Evolutionary conservation across 2,888 invertebrate genomes (phyloP).

Genomic region (Belgica antarctica): DNA sequence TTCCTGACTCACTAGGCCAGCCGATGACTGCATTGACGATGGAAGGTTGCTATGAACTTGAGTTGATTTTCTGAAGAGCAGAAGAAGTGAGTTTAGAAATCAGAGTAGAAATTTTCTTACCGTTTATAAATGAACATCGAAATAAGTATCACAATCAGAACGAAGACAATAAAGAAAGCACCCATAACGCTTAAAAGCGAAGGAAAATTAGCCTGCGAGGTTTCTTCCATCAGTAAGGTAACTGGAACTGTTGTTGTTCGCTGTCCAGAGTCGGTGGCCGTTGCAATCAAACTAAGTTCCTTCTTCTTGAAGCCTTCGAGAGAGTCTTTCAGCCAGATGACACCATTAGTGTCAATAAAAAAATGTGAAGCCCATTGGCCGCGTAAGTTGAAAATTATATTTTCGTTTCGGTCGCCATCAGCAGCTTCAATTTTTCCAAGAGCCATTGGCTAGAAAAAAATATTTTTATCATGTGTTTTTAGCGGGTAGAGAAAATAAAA

Average conservation of each 20-base stretch:
- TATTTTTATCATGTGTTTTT: too few relatives aligned
- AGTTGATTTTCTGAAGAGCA: slow-evolving; percentile 49
- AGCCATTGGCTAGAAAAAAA: too few relatives aligned
- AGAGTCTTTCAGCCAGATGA: slow-evolving; percentile 62
- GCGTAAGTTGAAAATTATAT: slow-evolving; percentile 67
- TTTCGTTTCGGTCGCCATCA: slow-evolving; percentile 79
- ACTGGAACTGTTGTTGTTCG: slow-evolving; percentile 69
- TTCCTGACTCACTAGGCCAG: slow-evolving; percentile 53
- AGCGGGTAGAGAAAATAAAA: too few relatives aligned
- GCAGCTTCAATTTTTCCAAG: slow-evolving; percentile 76
- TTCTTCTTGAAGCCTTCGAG: slow-evolving; percentile 58
- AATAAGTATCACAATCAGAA: slow-evolving; percentile 71
- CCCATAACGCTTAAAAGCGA: slow-evolving; percentile 62
- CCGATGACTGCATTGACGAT: slow-evolving; percentile 53
- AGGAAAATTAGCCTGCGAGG: slow-evolving; percentile 56
- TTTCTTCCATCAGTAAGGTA: slow-evolving; percentile 61
- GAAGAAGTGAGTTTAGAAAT: background rate
- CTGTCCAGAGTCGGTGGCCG: slow-evolving; percentile 84
- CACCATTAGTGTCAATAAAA: slow-evolving; percentile 54
- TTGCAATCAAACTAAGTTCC: slow-evolving; percentile 72
- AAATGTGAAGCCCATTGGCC: slow-evolving; percentile 64
- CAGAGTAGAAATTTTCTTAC: slow-evolving; percentile 52
- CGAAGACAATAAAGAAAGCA: slow-evolving; percentile 69
- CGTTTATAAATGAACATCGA: slow-evolving; percentile 75
- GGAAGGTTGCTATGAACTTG: slow-evolving; percentile 53